Percentiles rank a stretch among this genome's conserved stretches.
phyloP scores from a whole-genome alignment of 1,140 invertebrate genomes.

The Carposina sasakii region DNA sequence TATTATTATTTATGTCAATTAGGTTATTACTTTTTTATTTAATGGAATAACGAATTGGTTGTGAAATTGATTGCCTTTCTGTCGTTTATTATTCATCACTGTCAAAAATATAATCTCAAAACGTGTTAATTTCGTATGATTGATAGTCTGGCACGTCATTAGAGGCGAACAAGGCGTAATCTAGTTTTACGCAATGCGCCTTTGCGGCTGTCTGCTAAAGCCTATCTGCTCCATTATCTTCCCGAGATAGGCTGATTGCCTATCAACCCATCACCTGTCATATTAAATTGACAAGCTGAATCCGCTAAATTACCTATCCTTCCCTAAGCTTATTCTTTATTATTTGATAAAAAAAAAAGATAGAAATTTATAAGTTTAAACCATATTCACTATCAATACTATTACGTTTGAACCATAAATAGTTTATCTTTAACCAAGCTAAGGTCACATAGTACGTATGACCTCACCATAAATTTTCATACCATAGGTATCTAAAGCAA shows the following conservation, averaged over 20 bases:
- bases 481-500: too few species aligned
- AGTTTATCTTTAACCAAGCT: too few species aligned
- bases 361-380: too few species aligned
- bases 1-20: constrained; percentile 73
- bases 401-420: too few species aligned
- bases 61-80: constrained; percentile 68
- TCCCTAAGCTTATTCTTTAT: too few species aligned
- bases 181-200: constrained; percentile 64
- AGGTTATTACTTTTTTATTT: constrained; percentile 71
- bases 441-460: too few species aligned
- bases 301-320: too few species aligned
- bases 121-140: constrained; percentile 70
- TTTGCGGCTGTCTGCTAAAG: constrained; percentile 31
- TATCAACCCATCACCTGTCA: constrained; percentile 40
- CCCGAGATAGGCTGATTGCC: constrained; percentile 29
- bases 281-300: constrained; percentile 37
- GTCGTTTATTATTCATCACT: constrained; percentile 68
- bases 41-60: constrained; percentile 67
- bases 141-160: constrained; percentile 63
- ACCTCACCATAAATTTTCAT: too few species aligned
- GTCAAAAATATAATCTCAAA: constrained; percentile 62
- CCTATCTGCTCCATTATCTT: constrained; percentile 12
- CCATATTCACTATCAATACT: too few species aligned
- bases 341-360: too few species aligned
- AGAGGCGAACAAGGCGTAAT: constrained; percentile 43